Evolutionary conservation across 2,113 vertebrate species (phyloP).

Genomic region (Ardeotis arabs): DNA sequence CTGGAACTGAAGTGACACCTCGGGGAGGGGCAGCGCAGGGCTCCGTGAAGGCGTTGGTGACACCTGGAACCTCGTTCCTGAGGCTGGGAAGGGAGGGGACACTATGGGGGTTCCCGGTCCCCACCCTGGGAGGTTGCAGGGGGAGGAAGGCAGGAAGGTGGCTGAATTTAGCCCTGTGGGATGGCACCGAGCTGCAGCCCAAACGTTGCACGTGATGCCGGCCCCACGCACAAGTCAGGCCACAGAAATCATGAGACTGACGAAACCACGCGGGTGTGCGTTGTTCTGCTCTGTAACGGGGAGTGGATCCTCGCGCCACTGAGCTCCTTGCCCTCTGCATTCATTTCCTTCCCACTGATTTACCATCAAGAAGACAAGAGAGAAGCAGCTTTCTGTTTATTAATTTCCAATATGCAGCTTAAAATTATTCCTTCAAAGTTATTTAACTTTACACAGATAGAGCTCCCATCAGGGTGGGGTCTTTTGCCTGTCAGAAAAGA

Average conservation of each 20-base stretch:
- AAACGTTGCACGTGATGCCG: accelerated
- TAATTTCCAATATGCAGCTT: neutral
- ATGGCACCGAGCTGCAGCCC: neutral
- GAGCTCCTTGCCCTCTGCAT: neutral
- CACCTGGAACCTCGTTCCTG: accelerated
- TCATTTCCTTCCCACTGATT: neutral
- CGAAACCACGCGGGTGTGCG: accelerated
- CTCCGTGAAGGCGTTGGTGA: neutral
- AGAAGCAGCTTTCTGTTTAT: neutral
- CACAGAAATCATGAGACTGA: neutral
- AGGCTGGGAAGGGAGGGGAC: neutral
- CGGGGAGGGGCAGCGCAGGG: neutral
- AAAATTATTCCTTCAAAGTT: neutral
- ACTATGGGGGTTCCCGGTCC: accelerated
- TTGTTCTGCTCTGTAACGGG: neutral
- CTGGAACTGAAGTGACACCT: neutral
- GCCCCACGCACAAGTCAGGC: neutral
- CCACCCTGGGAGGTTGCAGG: neutral
- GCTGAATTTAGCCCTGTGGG: neutral
- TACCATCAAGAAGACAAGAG: neutral
- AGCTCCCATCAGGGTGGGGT: accelerated
- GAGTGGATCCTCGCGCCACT: accelerated
- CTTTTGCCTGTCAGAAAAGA: neutral
- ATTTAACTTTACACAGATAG: neutral
- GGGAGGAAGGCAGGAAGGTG: neutral